Base-by-base conservation (phyloP, 2,888 invertebrate species). In the Bombyx huttoni region DNA sequence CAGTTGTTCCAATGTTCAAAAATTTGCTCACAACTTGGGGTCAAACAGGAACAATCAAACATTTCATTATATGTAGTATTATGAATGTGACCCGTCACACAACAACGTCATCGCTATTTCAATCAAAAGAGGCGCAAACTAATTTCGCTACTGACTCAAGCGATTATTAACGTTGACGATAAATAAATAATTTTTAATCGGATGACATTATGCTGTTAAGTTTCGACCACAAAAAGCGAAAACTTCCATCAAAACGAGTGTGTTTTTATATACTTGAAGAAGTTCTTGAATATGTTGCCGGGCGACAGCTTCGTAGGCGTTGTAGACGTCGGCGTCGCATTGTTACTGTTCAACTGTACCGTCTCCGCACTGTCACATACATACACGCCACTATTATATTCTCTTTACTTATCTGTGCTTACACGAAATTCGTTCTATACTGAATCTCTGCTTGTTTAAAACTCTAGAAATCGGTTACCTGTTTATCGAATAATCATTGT, bases 241-340 rank as follows among this genome's bases (percentile, higher is more conserved):
- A 2, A 10, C n/a, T 49, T 33, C 49, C 34, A 49, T 34, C 12
- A 40, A 40, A 12, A 40, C 40, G 24, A 24, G 3, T 24, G 24
- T 24, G 24, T 24, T 24, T 40, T 8, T 40, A 12, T 40, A 92
- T 96, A 97, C 97, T 97, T 97, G 94, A 97, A 96, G 91, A 96
- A 96, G 91, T 96, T 96, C 92, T 96, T 96, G 92, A 97, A 96
- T 90, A 96, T 95, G 91, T 94, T 94, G 79, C 94, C 94, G 54
- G 95, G 93, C 70, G 96, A 94, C 76, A 95, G 92, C 89, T 95
- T 94, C 80, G 92, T 92, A 50, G 92, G 92, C 68, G 92, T 86
- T 47, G 85, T 58, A 54, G 82, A 67, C 64, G 80, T 82, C 64
- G 87, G 81, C 50, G 85, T 77, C 24, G 85, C 78, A 75, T 78